Conservation (phyloP, 2,888 invertebrate species). For the Ditula angustiorana region DNA sequence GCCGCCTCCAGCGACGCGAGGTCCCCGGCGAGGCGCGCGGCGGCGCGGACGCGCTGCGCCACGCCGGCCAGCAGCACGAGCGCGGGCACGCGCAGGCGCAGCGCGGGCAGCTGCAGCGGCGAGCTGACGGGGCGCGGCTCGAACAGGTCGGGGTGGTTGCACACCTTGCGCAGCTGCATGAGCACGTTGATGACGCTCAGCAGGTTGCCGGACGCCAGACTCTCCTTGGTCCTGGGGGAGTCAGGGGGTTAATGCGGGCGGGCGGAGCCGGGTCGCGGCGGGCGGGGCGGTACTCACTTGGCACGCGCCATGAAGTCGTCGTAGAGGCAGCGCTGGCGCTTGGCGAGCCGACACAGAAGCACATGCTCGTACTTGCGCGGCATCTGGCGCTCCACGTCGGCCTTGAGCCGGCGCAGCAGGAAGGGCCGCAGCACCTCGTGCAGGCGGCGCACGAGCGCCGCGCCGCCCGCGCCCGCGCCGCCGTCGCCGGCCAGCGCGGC, state of each 20-base stretch:
- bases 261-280: not conserved
- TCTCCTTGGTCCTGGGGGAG: constrained; percentile 93
- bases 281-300: constrained; percentile 87
- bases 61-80: constrained; percentile 90
- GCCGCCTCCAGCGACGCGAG: constrained; percentile 88
- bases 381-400: constrained; percentile 98
- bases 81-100: constrained; percentile 90
- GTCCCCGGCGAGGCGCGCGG: constrained; percentile 89
- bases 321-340: constrained; percentile 98
- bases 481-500: constrained; percentile 90
- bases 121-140: constrained; percentile 98
- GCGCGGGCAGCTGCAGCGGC: constrained; percentile 95
- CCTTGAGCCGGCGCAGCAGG: constrained; percentile 95
- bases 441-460: constrained; percentile 56
- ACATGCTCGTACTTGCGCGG: constrained; percentile 98
- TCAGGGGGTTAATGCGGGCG: constrained; percentile 13
- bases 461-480: constrained; percentile 54
- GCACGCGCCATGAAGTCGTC: constrained; percentile 99
- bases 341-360: constrained; percentile 96
- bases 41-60: constrained; percentile 90
- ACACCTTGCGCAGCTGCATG: constrained; percentile 98
- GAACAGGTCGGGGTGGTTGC: constrained; percentile 99
- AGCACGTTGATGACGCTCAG: constrained; percentile 98
- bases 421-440: constrained; percentile 93
- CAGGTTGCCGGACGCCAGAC: constrained; percentile 96